phyloP scores from a whole-genome alignment of 2,888 invertebrate species.

The Pomacea canaliculata region DNA sequence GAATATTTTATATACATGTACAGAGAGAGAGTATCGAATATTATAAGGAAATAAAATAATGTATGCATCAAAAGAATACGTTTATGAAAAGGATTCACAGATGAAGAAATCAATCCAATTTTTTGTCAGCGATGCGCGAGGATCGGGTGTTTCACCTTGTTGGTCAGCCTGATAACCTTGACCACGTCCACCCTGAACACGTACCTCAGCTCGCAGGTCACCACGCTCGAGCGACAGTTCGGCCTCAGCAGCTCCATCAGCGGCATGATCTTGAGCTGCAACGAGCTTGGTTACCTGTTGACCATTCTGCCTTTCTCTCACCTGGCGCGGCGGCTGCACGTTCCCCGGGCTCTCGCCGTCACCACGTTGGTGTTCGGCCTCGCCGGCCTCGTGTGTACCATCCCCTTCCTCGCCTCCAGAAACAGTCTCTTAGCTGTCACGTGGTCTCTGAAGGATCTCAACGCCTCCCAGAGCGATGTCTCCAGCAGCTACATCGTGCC shows the following conservation, averaged over 20 bases:
- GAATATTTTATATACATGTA: too few species aligned
- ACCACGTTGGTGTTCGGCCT: conserved; percentile 46
- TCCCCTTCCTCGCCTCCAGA: conserved; percentile 45
- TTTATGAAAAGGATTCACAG: neutral
- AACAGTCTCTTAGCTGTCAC: conserved; percentile 7
- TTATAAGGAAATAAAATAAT: too few species aligned
- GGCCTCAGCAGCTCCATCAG: conserved; percentile 57
- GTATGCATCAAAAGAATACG: too few species aligned
- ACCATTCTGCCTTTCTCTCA: conserved; percentile 46
- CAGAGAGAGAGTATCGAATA: too few species aligned
- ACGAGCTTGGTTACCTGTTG: conserved; percentile 56
- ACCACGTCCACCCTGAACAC: conserved; percentile 41
- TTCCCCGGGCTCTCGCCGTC: conserved; percentile 44
- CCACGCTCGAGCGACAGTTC: conserved; percentile 59
- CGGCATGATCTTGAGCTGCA: conserved; percentile 57
- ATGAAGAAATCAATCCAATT: conserved; percentile 2
- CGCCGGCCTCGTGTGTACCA: conserved; percentile 46
- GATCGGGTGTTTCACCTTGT: conserved; percentile 41
- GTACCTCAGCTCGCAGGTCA: conserved; percentile 53
- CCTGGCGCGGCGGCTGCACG: conserved; percentile 42
- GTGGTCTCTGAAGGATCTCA: neutral
- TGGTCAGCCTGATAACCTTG: conserved; percentile 39
- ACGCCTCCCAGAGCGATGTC: neutral
- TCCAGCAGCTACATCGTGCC: neutral
- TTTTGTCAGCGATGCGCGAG: conserved; percentile 35